Evolutionary conservation across 2,888 invertebrate genomes (phyloP).

Genomic region (Microplitis deprimator): DNA sequence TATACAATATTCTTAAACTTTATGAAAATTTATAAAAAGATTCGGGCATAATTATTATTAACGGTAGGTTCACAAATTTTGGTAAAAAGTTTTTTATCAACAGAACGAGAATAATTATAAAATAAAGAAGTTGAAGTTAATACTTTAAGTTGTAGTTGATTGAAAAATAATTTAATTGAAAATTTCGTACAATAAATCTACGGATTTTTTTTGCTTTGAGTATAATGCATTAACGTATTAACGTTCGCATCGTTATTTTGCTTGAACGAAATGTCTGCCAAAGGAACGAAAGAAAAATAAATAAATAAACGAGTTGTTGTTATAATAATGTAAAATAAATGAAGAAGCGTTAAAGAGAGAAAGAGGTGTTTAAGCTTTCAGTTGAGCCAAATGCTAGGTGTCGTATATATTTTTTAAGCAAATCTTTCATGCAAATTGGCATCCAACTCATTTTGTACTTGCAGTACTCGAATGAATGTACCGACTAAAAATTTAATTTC

Average conservation of each 20-base stretch:
- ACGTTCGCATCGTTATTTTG: background rate
- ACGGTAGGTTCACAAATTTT: no score
- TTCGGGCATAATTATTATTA: no score
- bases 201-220: background rate
- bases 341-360: slow-evolving; percentile 13
- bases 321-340: background rate
- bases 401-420: slow-evolving; percentile 59
- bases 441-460: slow-evolving; percentile 19
- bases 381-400: slow-evolving; percentile 50
- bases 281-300: background rate
- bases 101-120: no score
- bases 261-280: background rate
- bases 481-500: slow-evolving; percentile 56
- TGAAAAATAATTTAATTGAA: background rate
- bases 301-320: background rate
- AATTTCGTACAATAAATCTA: background rate
- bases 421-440: slow-evolving; percentile 61
- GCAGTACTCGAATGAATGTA: slow-evolving; percentile 7
- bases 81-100: no score
- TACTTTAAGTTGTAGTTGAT: background rate
- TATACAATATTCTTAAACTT: no score
- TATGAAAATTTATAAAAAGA: no score
- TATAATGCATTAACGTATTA: background rate
- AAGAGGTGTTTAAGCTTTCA: slow-evolving; percentile 19
- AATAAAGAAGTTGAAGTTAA: background rate